These are phyloP conservation scores for Zosterops hypoxanthus DNA, from an alignment of 2,113 vertebrate species.

Conservation along the genomic window DNA sequence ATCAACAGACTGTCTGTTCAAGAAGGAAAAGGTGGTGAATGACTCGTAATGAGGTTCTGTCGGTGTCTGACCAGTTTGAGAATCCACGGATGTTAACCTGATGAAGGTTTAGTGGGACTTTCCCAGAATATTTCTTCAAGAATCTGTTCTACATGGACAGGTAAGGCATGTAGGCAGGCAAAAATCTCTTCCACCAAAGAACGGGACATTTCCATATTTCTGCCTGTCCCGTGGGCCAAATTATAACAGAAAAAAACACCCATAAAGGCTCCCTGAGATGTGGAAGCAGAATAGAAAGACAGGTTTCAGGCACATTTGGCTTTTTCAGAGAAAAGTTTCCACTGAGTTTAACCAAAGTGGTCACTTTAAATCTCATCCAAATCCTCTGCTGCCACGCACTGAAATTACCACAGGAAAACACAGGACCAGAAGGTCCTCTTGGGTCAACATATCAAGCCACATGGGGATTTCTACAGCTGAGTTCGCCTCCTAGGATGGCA, in stretches of 20 bases:
- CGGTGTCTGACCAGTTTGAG: background rate
- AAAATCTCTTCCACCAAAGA: background rate
- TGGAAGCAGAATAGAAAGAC: background rate
- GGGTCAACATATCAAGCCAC: background rate
- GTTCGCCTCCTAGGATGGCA: background rate
- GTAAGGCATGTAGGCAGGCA: background rate
- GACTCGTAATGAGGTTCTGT: background rate
- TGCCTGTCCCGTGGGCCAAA: background rate
- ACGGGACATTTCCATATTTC: background rate
- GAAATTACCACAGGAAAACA: background rate
- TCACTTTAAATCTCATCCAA: background rate
- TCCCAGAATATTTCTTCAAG: background rate
- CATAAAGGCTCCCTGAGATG: background rate
- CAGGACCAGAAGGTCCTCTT: background rate
- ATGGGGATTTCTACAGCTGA: background rate
- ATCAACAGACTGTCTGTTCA: background rate
- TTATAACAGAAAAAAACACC: background rate
- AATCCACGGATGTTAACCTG: background rate
- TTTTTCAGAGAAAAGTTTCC: background rate
- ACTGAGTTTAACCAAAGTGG: background rate
- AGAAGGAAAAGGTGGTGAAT: background rate
- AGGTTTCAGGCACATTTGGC: background rate
- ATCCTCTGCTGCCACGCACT: background rate
- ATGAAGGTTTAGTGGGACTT: background rate
- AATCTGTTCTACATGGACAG: background rate